Evolutionary conservation across 2,113 vertebrate genomes (phyloP), one percentile per base, ranked within the genome.

Genomic region (Xiphias gladius): DNA sequence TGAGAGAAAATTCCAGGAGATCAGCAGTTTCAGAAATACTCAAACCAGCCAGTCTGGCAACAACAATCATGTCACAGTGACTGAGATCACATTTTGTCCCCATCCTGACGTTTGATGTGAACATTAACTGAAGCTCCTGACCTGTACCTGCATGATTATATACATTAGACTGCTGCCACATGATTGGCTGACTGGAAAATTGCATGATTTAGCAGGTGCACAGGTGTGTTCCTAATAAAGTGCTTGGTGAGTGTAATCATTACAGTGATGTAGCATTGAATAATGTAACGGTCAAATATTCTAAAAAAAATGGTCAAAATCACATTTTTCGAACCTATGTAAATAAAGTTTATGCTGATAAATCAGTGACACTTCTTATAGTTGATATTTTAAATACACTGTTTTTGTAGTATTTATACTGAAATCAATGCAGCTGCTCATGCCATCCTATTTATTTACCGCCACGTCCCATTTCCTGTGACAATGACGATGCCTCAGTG

Each of bases 361-460:
- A 22, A 2, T 30, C 16, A 2, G 16, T 7, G 24, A 43, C n/a
- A 12, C 12, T 55, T 55, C 19, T 80, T 73, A 46, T 24, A 26
- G 22, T 39, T 71, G 37, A 37, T 57, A 55, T 35, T 32, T 13
- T 52, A 70, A 41, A 72, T 35, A 32, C 17, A 48, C 11, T 12
- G 0, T 19, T 5, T 39, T 13, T 14, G 17, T 30, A 8, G 43
- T 39, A 50, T 66, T 71, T 58, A 37, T 20, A 57, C 14, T 55
- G 32, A 43, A 69, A 76, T 73, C 52, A 69, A 3, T 50, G 3
- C 22, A 73, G 50, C 17, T 57, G 57, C 62, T 52, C 59, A 9
- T 28, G 7, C 24, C n/a, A 8, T 74, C 61, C 22, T 41, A 58
- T 80, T 32, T 41, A 20, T 64, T 52, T 16, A 64, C 35, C 1